Conservation (phyloP, 2,113 vertebrate genomes). For the Psittacara wagleri region DNA sequence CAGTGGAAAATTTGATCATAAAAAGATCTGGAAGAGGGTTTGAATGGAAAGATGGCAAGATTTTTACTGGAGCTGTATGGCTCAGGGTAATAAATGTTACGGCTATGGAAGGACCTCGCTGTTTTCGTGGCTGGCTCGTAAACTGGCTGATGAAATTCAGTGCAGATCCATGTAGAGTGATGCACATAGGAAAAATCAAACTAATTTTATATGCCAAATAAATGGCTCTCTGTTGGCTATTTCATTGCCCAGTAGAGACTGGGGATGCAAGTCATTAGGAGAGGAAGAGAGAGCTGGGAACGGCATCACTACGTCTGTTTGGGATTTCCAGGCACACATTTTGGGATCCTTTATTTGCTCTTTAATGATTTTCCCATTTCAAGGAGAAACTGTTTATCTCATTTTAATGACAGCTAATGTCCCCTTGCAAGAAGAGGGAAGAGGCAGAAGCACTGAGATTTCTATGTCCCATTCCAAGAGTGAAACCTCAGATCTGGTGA, state of each 20-base stretch:
- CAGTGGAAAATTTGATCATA: not conserved
- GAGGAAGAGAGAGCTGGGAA: not conserved
- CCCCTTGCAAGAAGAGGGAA: not conserved
- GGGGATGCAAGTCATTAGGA: not conserved
- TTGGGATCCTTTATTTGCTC: not conserved
- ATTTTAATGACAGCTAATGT: not conserved
- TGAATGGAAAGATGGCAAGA: not conserved
- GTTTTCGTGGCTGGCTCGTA: not conserved
- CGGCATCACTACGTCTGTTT: not conserved
- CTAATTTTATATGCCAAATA: fast-evolving
- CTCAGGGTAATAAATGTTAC: not conserved
- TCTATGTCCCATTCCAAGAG: fast-evolving
- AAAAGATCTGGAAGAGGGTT: not conserved
- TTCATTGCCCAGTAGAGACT: not conserved
- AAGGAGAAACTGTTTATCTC: not conserved
- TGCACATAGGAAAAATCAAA: not conserved
- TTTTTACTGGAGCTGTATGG: fast-evolving
- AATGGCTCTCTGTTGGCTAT: not conserved
- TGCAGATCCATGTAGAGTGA: not conserved
- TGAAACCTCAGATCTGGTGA: not conserved
- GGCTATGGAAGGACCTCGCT: not conserved
- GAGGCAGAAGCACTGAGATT: not conserved
- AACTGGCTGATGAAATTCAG: not conserved
- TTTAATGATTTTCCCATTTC: not conserved
- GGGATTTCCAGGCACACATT: not conserved